A percentile compares a stretch with the other conserved stretches of the same genome.
Evolutionary conservation across 2,888 invertebrate genomes (phyloP).

Genomic region (Stenodema calcarata): DNA sequence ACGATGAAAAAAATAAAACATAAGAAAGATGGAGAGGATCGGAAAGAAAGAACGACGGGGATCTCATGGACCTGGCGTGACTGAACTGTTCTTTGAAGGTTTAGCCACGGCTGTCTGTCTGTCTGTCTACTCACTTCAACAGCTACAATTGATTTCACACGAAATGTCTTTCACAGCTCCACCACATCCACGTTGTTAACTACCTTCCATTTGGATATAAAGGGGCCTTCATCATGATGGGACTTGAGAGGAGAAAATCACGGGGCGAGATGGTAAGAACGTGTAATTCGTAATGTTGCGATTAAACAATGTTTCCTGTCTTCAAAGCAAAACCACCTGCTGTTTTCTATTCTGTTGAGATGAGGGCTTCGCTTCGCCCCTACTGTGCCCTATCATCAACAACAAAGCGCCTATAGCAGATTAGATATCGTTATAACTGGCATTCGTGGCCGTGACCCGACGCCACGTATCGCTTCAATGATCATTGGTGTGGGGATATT

Average conservation of each 20-base stretch:
- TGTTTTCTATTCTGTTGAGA: constrained; percentile 27
- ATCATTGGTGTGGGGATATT: background rate
- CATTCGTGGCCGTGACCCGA: constrained; percentile 5
- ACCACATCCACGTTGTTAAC: constrained; percentile 22
- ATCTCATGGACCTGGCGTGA: constrained; percentile 28
- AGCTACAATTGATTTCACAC: constrained; percentile 46
- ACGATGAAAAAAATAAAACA: background rate
- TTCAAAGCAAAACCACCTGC: constrained; percentile 33
- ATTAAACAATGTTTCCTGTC: constrained; percentile 39
- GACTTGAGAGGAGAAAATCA: constrained; percentile 17
- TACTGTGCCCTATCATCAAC: constrained; percentile 40
- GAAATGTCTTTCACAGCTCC: constrained; percentile 45
- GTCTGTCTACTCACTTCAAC: constrained; percentile 46
- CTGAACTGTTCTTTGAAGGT: constrained; percentile 37
- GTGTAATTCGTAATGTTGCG: constrained; percentile 46
- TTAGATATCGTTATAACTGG: constrained; percentile 42
- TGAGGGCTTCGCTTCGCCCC: background rate
- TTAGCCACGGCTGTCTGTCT: constrained; percentile 48
- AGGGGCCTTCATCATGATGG: constrained; percentile 17
- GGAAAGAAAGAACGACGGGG: background rate
- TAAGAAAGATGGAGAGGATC: constrained; percentile 20
- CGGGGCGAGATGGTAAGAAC: constrained; percentile 1
- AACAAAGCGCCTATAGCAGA: constrained; percentile 29
- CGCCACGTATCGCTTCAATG: background rate
- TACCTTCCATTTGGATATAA: constrained; percentile 46